Percentiles rank a stretch among this genome's conserved stretches.
Conservation (phyloP, 1,140 invertebrate species). For the Drepana arcuata region DNA sequence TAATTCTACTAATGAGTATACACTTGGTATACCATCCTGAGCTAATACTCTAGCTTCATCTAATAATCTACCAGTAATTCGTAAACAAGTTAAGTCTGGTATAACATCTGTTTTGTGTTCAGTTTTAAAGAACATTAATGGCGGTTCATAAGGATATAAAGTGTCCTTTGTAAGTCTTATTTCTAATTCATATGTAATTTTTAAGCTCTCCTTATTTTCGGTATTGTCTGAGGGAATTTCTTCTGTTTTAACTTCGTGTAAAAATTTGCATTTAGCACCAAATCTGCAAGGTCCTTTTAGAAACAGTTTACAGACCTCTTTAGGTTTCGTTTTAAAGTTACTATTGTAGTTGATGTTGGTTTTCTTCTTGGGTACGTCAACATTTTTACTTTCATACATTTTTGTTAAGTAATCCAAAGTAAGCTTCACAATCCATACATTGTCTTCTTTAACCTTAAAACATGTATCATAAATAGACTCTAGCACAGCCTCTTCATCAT, state of each 20-base stretch:
- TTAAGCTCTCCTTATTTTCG: conserved; percentile 17
- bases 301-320: conserved; percentile 79
- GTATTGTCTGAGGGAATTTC: conserved; percentile 5
- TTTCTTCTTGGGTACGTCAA: conserved; percentile 48
- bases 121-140: conserved; percentile 78
- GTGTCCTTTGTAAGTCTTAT: conserved; percentile 80
- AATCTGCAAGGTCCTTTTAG: conserved; percentile 78
- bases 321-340: conserved; percentile 70
- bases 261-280: conserved; percentile 80
- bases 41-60: conserved; percentile 76
- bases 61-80: conserved; percentile 76
- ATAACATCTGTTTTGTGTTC: conserved; percentile 66
- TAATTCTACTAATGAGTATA: conserved; percentile 80
- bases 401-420: conserved; percentile 78
- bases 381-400: conserved; percentile 73
- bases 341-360: conserved; percentile 54
- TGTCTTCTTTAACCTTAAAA: conserved; percentile 78
- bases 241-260: conserved; percentile 73
- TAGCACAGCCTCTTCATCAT: conserved; percentile 80
- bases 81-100: conserved; percentile 75
- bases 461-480: conserved; percentile 81
- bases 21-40: conserved; percentile 76
- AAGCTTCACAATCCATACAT: conserved; percentile 78
- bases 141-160: conserved; percentile 81
- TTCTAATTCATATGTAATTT: conserved; percentile 77